A percentile compares a stretch with the other conserved stretches of the same genome.
Evolutionary conservation across 2,888 invertebrate genomes (phyloP).

Genomic region (Plusia festucae): DNA sequence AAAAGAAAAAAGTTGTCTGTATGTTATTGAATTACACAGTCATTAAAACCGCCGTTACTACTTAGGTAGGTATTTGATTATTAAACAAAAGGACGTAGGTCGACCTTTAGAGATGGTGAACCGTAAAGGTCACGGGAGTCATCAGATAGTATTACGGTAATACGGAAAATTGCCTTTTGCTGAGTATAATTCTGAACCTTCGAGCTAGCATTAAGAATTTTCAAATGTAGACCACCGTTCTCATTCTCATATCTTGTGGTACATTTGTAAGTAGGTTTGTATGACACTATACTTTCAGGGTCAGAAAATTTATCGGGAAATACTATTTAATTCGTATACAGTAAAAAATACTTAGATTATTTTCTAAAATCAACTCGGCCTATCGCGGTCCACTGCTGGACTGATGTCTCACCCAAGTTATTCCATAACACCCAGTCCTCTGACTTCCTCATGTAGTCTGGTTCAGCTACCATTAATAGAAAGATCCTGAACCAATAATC

Average conservation of each 20-base stretch:
- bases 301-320: too few species aligned
- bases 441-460: too few species aligned
- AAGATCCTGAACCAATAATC: too few species aligned
- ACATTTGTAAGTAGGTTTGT: too few species aligned
- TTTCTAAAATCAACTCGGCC: too few species aligned
- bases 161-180: background rate
- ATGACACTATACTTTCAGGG: too few species aligned
- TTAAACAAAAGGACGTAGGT: background rate
- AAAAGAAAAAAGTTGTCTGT: background rate
- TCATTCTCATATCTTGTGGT: background rate
- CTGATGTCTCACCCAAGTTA: too few species aligned
- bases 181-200: background rate
- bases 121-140: constrained; percentile 1
- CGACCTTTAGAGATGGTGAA: background rate
- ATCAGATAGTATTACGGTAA: constrained; percentile 8
- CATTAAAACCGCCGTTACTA: background rate
- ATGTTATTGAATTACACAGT: background rate
- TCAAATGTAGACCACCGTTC: background rate
- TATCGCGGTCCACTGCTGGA: too few species aligned
- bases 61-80: background rate
- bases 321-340: too few species aligned
- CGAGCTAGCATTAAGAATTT: background rate
- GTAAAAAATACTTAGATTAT: too few species aligned
- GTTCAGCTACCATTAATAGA: too few species aligned
- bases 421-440: too few species aligned